phyloP scores from a whole-genome alignment of 2,113 vertebrate genomes.

The Sylvietta virens region DNA sequence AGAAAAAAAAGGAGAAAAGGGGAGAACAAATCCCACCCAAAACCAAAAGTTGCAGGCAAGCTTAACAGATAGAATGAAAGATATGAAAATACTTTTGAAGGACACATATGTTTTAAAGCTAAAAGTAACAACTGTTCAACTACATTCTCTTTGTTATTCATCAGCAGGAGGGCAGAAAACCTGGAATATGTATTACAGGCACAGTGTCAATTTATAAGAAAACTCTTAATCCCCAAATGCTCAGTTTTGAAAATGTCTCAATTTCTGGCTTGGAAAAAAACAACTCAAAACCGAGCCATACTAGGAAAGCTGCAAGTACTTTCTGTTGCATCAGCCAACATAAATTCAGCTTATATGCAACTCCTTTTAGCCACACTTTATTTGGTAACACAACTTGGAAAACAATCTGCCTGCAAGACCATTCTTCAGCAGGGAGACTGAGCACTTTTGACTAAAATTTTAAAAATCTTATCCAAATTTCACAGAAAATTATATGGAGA shows the following conservation, averaged over 20 bases:
- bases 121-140: not conserved
- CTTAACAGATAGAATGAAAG: not conserved
- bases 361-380: not conserved
- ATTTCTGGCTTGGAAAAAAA: not conserved
- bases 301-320: not conserved
- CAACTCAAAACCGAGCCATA: not conserved
- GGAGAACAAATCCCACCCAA: fast-evolving
- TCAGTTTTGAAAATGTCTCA: not conserved
- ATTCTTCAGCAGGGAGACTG: not conserved
- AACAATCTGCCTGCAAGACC: not conserved
- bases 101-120: not conserved
- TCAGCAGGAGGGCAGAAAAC: not conserved
- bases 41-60: not conserved
- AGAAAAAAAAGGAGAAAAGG: not conserved
- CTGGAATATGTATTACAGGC: not conserved
- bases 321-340: not conserved
- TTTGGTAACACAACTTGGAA: not conserved
- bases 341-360: not conserved
- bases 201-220: not conserved
- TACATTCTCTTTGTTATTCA: not conserved
- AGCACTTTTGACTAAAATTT: not conserved
- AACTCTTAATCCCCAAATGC: not conserved
- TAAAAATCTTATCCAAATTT: not conserved
- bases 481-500: not conserved
- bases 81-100: not conserved